A percentile compares a stretch with the other conserved stretches of the same genome.
Conservation (phyloP, 2,113 vertebrate genomes). For the Sardina pilchardus region DNA sequence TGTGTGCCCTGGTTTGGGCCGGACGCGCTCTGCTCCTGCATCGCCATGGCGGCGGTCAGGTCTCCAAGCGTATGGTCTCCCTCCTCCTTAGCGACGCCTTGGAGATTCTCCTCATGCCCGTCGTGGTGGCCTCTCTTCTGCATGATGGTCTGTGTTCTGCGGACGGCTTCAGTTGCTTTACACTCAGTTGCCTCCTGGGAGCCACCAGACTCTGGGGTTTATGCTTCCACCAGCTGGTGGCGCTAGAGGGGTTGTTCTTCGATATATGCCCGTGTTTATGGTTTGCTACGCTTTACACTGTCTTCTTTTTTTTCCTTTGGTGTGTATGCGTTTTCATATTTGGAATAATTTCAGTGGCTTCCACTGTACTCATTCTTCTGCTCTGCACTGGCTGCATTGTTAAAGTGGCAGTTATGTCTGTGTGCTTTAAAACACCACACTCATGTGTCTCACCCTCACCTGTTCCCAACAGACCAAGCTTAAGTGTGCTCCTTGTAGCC, state of each 20-base stretch:
- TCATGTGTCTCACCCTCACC: neutral
- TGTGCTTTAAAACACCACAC: neutral
- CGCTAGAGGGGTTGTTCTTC: neutral
- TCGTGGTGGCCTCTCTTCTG: neutral
- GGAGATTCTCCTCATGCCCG: neutral
- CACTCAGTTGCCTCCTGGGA: neutral
- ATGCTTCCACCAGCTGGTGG: constrained; percentile 6
- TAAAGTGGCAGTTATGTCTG: neutral
- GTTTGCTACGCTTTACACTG: neutral
- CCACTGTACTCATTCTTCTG: neutral
- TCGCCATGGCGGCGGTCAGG: neutral
- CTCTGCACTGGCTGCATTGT: neutral
- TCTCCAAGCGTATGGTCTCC: neutral
- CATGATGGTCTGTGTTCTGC: neutral
- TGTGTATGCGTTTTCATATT: neutral
- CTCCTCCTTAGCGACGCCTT: neutral
- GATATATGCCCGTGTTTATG: neutral
- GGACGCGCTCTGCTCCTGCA: neutral
- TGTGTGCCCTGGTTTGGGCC: neutral
- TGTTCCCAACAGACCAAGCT: neutral
- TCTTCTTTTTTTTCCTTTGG: neutral
- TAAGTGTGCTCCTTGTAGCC: neutral
- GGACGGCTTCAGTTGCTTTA: neutral
- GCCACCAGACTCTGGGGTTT: neutral
- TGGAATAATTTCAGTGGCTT: neutral